These are phyloP conservation scores for Phymastichus coffea DNA, from an alignment of 1,140 invertebrate species.

Conservation along the genomic window DNA sequence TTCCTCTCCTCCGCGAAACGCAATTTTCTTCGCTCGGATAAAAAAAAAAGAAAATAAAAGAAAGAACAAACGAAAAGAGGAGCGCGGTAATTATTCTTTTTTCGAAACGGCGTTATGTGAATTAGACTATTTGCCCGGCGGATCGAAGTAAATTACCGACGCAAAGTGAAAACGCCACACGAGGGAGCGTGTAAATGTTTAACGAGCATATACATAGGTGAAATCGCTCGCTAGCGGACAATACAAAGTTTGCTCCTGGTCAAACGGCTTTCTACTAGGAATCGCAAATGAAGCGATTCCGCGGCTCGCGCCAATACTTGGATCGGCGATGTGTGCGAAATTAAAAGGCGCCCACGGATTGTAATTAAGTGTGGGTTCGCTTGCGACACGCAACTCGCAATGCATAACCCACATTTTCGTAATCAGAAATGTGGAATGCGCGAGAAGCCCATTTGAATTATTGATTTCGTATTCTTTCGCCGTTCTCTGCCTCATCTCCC, in stretches of 20 bases:
- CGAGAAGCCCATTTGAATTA: conserved; percentile 21
- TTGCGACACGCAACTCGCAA: conserved; percentile 22
- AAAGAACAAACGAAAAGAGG: too few species aligned
- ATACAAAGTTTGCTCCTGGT: not conserved
- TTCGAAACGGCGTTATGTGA: too few species aligned
- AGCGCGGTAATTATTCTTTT: too few species aligned
- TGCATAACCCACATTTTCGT: conserved; percentile 28
- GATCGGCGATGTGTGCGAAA: too few species aligned
- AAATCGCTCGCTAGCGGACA: too few species aligned
- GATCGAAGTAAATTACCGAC: too few species aligned
- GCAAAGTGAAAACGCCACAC: too few species aligned
- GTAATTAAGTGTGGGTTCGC: conserved; percentile 16
- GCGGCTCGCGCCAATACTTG: not conserved
- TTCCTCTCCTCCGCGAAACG: conserved; percentile 15
- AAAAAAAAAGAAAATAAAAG: conserved; percentile 22
- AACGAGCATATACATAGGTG: too few species aligned
- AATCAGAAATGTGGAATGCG: conserved; percentile 22
- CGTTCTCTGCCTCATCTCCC: too few species aligned
- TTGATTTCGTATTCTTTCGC: conserved; percentile 17
- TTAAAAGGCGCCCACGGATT: too few species aligned
- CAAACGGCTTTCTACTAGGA: not conserved
- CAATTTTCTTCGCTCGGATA: conserved; percentile 30
- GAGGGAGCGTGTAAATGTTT: too few species aligned
- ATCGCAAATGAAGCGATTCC: conserved; percentile 13
- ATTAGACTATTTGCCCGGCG: too few species aligned